Evolutionary conservation across 2,888 invertebrate species (phyloP), one percentile per base, ranked within the genome.

Genomic region (Lasiommata megera): DNA sequence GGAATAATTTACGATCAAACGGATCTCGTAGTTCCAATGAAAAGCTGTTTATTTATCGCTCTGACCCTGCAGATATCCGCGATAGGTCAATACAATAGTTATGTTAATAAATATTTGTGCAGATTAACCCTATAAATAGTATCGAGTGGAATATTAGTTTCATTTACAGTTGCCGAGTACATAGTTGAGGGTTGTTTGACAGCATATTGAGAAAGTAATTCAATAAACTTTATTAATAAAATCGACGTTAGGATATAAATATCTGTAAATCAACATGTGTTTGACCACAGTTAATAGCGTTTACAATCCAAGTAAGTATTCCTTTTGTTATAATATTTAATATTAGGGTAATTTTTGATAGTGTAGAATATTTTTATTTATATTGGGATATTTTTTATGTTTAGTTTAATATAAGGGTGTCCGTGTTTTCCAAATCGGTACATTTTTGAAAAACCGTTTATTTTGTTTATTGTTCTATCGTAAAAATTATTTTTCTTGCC

Each of bases 1-100:
- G 56, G 60, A 60, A 63, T 56, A 56, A 23, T 54, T 56, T 37
- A 38, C 56, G 43, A 55, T 57, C 54, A 56, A 34, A 31, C 51
- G 36, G 37, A 52, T 52, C 47, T 54, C 54, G 29, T 54, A 29
- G 51, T 54, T 54, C 51, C 46, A 52, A 34, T 54, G 52, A 57
- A 50, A 52, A 44, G 18, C 43, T 28, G 23, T 23, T 23, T 23
- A 31, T 51, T 36, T 46, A 47, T 53, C 48, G 16, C 47, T 48
- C 34, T 53, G 60, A 57, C 60, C 62, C 44, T 31, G 29, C 41
- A 23, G 47, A 62, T 62, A 60, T 48, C 31, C 17, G 34, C 23
- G 36, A 41, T 41, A 14, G 62, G 62, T 62, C 57, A 53, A 52
- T 38, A 50, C 23, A 23, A 23, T 57, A 40, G 2, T 58, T 54